A percentile compares a stretch with the other conserved stretches of the same genome.
Conservation (phyloP, 2,888 invertebrate species). For the Lasioglossum morio region DNA sequence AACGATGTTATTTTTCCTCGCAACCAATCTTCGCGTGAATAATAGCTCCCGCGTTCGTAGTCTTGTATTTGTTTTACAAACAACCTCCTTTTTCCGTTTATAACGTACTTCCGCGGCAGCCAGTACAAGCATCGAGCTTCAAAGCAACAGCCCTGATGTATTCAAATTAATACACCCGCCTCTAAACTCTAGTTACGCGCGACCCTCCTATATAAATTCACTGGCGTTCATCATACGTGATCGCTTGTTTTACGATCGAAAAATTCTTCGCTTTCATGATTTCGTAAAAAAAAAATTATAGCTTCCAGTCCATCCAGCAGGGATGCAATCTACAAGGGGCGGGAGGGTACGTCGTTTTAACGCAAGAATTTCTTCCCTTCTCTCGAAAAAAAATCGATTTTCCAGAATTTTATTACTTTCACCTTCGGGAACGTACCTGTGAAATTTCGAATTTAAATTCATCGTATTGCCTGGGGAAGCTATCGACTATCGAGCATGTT, state of each 20-base stretch:
- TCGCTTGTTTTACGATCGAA: conserved; percentile 23
- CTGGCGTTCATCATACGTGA: background rate
- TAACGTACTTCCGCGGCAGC: background rate
- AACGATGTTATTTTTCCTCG: conserved; percentile 4
- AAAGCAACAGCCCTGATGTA: background rate
- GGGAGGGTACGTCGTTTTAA: background rate
- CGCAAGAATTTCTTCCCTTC: background rate
- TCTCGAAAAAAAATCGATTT: background rate
- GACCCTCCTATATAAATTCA: conserved; percentile 12
- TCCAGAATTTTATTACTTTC: background rate
- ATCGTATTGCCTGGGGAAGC: background rate
- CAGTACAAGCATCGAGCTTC: background rate
- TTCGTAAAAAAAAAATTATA: conserved; percentile 10
- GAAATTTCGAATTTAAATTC: background rate
- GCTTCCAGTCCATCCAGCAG: background rate
- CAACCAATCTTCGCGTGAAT: background rate
- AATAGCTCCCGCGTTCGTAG: background rate
- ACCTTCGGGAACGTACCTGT: background rate
- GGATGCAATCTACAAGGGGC: conserved; percentile 14
- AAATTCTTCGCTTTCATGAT: conserved; percentile 23
- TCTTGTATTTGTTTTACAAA: background rate
- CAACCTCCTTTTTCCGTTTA: background rate
- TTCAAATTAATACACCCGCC: conserved; percentile 28
- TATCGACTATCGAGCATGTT: background rate
- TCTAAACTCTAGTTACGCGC: background rate